Percentiles rank a stretch among this genome's conserved stretches.
These are phyloP conservation scores for Aphelenchoides bicaudatus DNA, from an alignment of 2,888 invertebrate genomes.

Conservation along the genomic window DNA sequence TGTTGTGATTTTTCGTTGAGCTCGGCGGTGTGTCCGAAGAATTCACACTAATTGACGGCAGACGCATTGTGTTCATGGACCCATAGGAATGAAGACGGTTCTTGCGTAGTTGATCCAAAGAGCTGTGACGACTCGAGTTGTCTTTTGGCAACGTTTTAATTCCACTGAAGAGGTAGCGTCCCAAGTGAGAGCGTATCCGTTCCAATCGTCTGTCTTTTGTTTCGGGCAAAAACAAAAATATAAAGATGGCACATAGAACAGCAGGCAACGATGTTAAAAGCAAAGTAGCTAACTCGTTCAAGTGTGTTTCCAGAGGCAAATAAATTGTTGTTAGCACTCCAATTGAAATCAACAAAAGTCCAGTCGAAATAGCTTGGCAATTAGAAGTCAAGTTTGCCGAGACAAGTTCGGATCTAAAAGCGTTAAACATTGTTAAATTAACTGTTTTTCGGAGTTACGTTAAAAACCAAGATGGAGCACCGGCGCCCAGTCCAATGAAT, in stretches of 20 bases:
- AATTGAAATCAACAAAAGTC: slow-evolving; percentile 34
- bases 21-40: too few species aligned
- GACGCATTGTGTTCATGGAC: too few species aligned
- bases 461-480: slow-evolving; percentile 59
- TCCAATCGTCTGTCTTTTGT: slow-evolving; percentile 42
- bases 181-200: slow-evolving; percentile 17
- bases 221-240: slow-evolving; percentile 54
- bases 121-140: too few species aligned
- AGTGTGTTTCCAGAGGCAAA: slow-evolving; percentile 40
- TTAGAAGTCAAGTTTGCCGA: slow-evolving; percentile 29
- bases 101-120: too few species aligned
- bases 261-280: slow-evolving; percentile 49
- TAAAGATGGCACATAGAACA: slow-evolving; percentile 42
- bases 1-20: too few species aligned
- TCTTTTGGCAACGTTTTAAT: too few species aligned
- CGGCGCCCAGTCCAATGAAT: slow-evolving; percentile 52
- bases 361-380: slow-evolving; percentile 53
- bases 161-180: slow-evolving; percentile 18
- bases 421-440: too few species aligned
- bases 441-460: too few species aligned
- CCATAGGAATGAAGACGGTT: too few species aligned
- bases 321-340: slow-evolving; percentile 52
- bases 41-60: too few species aligned
- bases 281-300: slow-evolving; percentile 44
- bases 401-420: slow-evolving; percentile 57